Conservation (phyloP, 2,888 invertebrate genomes). For the Nesidiocoris tenuis region DNA sequence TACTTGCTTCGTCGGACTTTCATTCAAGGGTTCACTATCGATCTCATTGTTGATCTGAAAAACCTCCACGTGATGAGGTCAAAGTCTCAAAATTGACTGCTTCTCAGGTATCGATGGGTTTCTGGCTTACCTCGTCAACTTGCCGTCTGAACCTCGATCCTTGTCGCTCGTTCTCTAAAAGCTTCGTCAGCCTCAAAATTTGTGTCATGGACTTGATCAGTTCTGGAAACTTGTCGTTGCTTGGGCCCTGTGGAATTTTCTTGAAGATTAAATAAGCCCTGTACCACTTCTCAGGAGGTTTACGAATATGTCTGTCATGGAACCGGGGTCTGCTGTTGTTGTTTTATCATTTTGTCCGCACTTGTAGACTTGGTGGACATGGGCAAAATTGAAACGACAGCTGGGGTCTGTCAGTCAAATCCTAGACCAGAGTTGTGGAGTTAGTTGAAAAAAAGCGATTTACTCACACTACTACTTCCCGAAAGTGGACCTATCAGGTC, state of each 20-base stretch:
- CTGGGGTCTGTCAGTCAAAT: not conserved
- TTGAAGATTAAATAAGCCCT: not conserved
- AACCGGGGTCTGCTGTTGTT: too few relatives aligned
- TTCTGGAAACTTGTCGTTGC: not conserved
- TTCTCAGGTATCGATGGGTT: not conserved
- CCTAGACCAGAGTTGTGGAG: not conserved
- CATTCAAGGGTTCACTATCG: not conserved
- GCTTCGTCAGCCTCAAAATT: too few relatives aligned
- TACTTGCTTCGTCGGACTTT: not conserved
- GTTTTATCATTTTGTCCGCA: too few relatives aligned
- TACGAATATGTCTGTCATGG: too few relatives aligned
- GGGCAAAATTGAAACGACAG: too few relatives aligned
- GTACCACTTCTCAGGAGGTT: too few relatives aligned
- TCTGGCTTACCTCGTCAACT: not conserved
- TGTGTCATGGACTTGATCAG: too few relatives aligned
- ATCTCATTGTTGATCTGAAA: not conserved
- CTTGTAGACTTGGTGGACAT: too few relatives aligned
- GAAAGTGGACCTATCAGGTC: constrained; percentile 40
- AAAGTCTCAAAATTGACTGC: not conserved
- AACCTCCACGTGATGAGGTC: not conserved
- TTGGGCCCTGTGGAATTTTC: not conserved
- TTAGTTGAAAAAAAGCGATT: too few relatives aligned
- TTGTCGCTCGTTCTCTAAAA: not conserved
- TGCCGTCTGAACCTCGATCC: not conserved
- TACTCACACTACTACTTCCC: constrained; percentile 38